These are phyloP conservation scores for Odontomyia ornata DNA, from an alignment of 2,888 invertebrate genomes.

Conservation along the genomic window DNA sequence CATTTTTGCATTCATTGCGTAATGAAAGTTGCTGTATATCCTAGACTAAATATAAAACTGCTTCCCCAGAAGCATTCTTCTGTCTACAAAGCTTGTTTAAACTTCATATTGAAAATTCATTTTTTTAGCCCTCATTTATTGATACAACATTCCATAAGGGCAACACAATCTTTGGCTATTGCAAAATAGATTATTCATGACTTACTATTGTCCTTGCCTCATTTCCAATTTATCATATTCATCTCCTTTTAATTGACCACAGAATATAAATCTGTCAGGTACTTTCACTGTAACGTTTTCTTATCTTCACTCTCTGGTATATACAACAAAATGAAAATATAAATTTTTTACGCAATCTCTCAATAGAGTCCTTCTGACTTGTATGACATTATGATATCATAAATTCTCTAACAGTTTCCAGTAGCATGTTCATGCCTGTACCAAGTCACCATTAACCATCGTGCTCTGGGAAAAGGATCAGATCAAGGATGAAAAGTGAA, in stretches of 20 bases:
- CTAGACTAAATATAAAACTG: too few species aligned
- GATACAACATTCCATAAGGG: too few species aligned
- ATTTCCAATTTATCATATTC: background rate
- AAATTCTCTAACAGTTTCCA: conserved; percentile 8
- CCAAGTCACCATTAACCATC: background rate
- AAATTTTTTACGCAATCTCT: conserved; percentile 40
- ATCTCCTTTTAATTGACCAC: conserved; percentile 30
- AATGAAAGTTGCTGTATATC: too few species aligned
- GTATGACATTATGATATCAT: conserved; percentile 18
- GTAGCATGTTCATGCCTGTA: background rate
- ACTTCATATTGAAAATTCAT: too few species aligned
- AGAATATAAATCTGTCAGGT: background rate
- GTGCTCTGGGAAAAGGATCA: conserved; percentile 34
- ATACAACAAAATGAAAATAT: conserved; percentile 37
- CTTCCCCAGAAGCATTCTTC: too few species aligned
- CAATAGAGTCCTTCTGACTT: conserved; percentile 35
- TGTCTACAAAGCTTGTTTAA: too few species aligned
- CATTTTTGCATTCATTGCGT: too few species aligned
- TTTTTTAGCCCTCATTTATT: too few species aligned
- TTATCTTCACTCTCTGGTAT: conserved; percentile 16
- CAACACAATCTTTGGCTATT: too few species aligned
- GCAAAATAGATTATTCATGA: background rate
- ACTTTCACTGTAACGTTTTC: conserved; percentile 28
- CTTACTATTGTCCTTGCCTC: background rate
- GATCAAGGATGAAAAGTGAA: conserved; percentile 19